A percentile compares a stretch with the other conserved stretches of the same genome.
These are phyloP conservation scores for Xenopus borealis DNA, from an alignment of 2,113 vertebrate species.

Conservation along the genomic window DNA sequence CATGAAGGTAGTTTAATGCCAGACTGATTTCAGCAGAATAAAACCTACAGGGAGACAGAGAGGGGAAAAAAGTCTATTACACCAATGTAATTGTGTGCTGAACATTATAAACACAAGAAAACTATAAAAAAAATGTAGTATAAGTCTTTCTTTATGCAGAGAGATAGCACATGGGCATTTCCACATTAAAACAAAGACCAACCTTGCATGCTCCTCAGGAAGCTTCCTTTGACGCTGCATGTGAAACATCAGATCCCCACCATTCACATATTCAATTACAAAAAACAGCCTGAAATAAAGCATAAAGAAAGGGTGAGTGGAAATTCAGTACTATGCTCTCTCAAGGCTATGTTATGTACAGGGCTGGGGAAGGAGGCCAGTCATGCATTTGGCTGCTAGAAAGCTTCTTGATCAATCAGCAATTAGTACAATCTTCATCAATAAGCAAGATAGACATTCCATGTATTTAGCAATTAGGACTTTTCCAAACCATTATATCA, in stretches of 20 bases:
- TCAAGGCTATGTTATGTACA: no score
- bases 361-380: no score
- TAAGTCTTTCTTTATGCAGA: no score
- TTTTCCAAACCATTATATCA: no score
- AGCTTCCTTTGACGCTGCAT: constrained; percentile 98
- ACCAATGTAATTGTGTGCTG: background rate
- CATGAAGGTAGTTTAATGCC: constrained; percentile 97
- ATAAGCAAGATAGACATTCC: no score
- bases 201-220: constrained; percentile 97
- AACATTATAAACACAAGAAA: no score
- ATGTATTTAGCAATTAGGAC: no score
- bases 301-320: background rate
- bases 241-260: constrained; percentile 98
- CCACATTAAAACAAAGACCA: background rate
- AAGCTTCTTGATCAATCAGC: no score
- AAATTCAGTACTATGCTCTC: background rate
- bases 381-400: no score
- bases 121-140: no score
- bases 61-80: constrained; percentile 15
- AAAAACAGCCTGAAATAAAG: constrained; percentile 85
- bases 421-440: no score
- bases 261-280: constrained; percentile 97
- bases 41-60: constrained; percentile 73
- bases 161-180: no score
- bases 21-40: constrained; percentile 98